A percentile compares a stretch with the other conserved stretches of the same genome.
Conservation (phyloP, 2,888 invertebrate genomes). For the Neoscelio sp. region DNA sequence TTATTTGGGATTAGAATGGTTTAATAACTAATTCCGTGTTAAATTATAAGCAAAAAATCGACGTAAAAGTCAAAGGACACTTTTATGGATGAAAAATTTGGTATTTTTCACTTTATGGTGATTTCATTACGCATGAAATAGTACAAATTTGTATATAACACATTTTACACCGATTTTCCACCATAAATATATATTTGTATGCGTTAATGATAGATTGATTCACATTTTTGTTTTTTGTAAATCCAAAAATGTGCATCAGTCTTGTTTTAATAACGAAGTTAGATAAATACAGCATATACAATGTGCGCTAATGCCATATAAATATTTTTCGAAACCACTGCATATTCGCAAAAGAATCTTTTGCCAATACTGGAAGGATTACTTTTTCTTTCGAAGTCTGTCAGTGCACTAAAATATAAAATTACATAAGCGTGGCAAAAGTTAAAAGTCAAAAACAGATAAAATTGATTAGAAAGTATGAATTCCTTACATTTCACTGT, state of each 20-base stretch:
- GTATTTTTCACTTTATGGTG: background rate
- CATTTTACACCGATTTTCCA: conserved; percentile 34
- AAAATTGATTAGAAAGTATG: background rate
- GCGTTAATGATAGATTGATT: conserved; percentile 42
- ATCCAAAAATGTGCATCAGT: conserved; percentile 42
- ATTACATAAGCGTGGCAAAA: background rate
- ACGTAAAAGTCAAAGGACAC: conserved; percentile 41
- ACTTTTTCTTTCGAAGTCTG: conserved; percentile 12
- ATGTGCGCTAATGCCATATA: conserved; percentile 38
- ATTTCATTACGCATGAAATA: background rate
- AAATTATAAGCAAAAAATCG: conserved; percentile 52
- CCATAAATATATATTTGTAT: conserved; percentile 47
- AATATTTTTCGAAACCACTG: background rate
- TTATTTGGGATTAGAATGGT: conserved; percentile 45
- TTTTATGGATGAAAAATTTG: conserved; percentile 36
- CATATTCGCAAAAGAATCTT: conserved; percentile 8
- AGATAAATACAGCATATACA: conserved; percentile 73
- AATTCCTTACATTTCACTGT: conserved; percentile 62
- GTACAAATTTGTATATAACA: conserved; percentile 2
- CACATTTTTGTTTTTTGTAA: conserved; percentile 38
- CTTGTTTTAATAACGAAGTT: conserved; percentile 48
- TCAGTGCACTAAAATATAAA: background rate
- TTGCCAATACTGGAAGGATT: conserved; percentile 43
- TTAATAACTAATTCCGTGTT: conserved; percentile 36
- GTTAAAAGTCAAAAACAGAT: background rate